Base-by-base conservation (phyloP, 2,113 vertebrate genomes). In the Sialia sialis region DNA sequence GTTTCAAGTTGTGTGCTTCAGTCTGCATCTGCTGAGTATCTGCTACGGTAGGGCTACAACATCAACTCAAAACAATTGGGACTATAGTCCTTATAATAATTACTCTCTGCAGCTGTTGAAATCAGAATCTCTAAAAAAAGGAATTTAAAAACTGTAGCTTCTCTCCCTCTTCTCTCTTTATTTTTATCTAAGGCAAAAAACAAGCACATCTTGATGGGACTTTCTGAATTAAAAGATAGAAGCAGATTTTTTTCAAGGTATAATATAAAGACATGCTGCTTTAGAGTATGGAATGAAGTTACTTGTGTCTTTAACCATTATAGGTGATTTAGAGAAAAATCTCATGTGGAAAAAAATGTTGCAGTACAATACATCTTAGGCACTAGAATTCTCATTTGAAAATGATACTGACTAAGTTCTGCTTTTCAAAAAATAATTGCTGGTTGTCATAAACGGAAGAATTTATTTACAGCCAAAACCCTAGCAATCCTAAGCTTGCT, bases 61-160 rank as follows among this genome's bases (percentile, higher is more conserved):
- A 97, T 90, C 93, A 95, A 82, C 92, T 95, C 76, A 69, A 90
- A 97, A 95, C 90, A 96, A 95, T 54, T 94, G 86, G 77, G 77
- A 69, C 74, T 97, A 89, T 68, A 93, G 87, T 67, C 90, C 97
- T 92, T 96, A 95, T 90, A 98, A 91, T 95, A 97, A 97, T 93
- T 96, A 95, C 80, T 69, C 86, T 80, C 69, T 90, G 52, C 83
- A 97, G 86, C 94, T 96, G 95, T 88, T 94, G 81, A 80, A 96
- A 95, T 93, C 84, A 94, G 81, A 36, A 84, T 95, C 84, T 74
- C 84, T 91, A 76, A 93, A 96, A 95, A 81, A 67, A 80, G 54
- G 39, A 62, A 84, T 34, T 38, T 64, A 80, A 94, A 78, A 92
- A 54, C 54, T 69, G 34, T 43, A 93, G 67, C 34, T 89, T 74